Base-by-base conservation (phyloP, 2,797 vertebrate species). In the Xenopus petersii region DNA sequence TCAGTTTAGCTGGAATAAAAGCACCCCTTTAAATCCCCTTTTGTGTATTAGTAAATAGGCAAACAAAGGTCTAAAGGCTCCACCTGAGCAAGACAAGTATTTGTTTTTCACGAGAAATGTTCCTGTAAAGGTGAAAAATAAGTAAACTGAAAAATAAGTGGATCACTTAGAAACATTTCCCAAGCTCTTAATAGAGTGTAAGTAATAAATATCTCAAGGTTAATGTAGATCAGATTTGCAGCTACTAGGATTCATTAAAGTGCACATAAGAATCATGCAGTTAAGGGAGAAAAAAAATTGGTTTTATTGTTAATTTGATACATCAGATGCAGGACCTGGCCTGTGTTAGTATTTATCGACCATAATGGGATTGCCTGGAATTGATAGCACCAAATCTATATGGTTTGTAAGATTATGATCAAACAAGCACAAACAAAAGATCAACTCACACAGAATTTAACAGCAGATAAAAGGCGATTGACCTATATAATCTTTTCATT, bases 371-470 rank as follows among this genome's bases (percentile, higher is more conserved):
- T 56, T 56, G 54, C n/a, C 54, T 56, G 54, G 54, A 56, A 56
- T 17, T 56, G 54, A 56, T 56, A 56, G 54, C 16, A 56, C 54
- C 16, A 56, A 55, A 56, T 56, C 54, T 56, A 56, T 56, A 56
- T 56, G 13, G 54, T 16, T 56, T 56, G 54, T 56, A 56, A 56
- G 54, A 56, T 56, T 56, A 16, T 16, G 16, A 56, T 56, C 54
- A 56, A 56, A 56, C 54, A 56, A 56, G 54, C 54, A 56, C 54
- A 56, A 56, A 56, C 54, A 56, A 56, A 56, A 56, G 15, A 56
- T 56, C 15, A 56, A 16, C 54, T 17, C 54, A 56, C 16, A 17
- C 15, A 56, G 15, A 51, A 51, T 51, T 56, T 56, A 56, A 56
- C 54, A 16, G n/a, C 54, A 56, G 16, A 56, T 56, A 12, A 56